Base-by-base conservation (phyloP, 2,888 invertebrate genomes). In the Drosophila ezoana region DNA sequence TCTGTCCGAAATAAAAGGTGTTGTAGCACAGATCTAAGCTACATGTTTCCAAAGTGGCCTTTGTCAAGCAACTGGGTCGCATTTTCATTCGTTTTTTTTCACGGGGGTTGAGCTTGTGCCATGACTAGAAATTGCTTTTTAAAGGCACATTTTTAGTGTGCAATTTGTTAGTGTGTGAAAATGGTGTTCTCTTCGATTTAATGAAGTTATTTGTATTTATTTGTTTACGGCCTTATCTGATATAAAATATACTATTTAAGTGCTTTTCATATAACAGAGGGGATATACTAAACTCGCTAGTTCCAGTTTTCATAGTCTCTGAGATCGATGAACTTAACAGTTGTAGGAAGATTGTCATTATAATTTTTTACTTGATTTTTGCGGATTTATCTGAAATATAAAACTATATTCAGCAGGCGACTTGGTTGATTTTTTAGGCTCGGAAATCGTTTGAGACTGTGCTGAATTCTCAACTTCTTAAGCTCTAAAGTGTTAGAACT, bases 1-100 rank as follows among this genome's bases (percentile, higher is more conserved):
- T 63, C 57, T 67, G 64, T 59, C 45, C 49, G 0, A 28, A 28
- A 28, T 3, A 51, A 63, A 35, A 70, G 51, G 58, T 64, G 70
- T 59, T 59, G 37, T 20, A 38, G 11, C 16, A 33, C 38, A 16
- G 10, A 3, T 43, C 33, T n/a, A 10, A 23, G 14, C 38, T 54
- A 38, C 28, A 45, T 38, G 56, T 56, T 43, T n/a, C 13, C 33
- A 14, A 47, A 56, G 33, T 57, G 40, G 11, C 20, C 51, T 57
- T 67, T 57, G 45, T 32, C 66, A 67, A 62, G 37, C 33, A 23
- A 14, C 4, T 37, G 45, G 13, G 32, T 32, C 20, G 54, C 13
- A 38, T 11, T 45, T 44, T 8, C 2, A 28, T 38, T 13, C 10
- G n/a, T 14, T 33, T 6, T 20, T 40, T 9, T 40, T 8, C 2